Conservation (phyloP, 2,113 vertebrate species). For the Crotalus tigris region DNA sequence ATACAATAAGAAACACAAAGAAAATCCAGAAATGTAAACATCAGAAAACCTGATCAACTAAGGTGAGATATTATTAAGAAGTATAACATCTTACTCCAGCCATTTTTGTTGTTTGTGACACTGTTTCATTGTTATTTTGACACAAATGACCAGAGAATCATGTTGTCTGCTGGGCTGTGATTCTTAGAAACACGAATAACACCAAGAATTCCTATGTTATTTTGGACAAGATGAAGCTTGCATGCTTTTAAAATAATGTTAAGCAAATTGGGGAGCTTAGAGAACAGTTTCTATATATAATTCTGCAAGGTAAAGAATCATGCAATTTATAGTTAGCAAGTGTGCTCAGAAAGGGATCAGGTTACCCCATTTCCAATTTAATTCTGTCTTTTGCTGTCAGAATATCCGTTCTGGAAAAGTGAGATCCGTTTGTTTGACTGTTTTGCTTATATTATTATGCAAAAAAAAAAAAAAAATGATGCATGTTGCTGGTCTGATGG, state of each 20-base stretch:
- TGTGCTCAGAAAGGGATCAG: background rate
- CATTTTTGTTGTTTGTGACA: background rate
- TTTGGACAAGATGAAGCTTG: background rate
- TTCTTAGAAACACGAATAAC: background rate
- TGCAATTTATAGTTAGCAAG: background rate
- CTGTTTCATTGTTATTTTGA: background rate
- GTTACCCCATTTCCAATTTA: background rate
- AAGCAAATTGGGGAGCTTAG: background rate
- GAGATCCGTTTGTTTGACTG: background rate
- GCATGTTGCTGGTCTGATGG: background rate
- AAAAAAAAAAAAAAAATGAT: background rate
- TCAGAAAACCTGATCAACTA: background rate
- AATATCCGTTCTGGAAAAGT: background rate
- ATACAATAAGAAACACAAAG: constrained; percentile 16
- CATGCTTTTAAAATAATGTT: background rate
- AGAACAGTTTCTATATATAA: background rate
- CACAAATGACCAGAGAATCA: background rate
- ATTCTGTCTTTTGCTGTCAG: background rate
- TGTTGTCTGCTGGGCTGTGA: background rate
- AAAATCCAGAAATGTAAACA: background rate
- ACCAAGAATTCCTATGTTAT: background rate
- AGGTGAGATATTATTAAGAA: background rate
- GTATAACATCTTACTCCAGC: background rate
- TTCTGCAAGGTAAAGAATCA: background rate
- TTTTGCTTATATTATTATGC: background rate